Evolutionary conservation across 2,888 invertebrate genomes (phyloP).

Genomic region (Heliothis peltigera): DNA sequence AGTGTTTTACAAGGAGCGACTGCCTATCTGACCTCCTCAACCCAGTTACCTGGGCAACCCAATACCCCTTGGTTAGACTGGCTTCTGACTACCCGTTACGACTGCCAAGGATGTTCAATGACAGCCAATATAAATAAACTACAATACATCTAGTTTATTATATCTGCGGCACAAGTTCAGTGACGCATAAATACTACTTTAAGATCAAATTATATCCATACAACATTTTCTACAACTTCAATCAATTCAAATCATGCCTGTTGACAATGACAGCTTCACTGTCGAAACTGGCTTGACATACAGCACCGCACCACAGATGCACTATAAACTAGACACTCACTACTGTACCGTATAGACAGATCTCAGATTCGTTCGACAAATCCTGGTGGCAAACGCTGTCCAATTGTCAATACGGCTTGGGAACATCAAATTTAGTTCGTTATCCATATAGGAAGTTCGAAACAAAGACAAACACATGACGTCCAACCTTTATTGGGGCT

Average conservation of each 20-base stretch:
- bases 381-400: neutral
- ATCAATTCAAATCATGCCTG: neutral
- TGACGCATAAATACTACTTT: neutral
- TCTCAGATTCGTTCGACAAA: slow-evolving; percentile 15
- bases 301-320: no score
- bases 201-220: neutral
- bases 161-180: no score
- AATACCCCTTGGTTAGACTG: no score
- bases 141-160: no score
- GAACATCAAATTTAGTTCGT: slow-evolving; percentile 18
- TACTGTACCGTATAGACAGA: neutral
- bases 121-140: no score
- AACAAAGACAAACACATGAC: slow-evolving; percentile 10
- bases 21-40: no score
- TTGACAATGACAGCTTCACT: slow-evolving; percentile 17
- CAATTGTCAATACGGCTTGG: neutral
- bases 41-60: no score
- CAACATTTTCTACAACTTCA: neutral
- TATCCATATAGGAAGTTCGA: neutral
- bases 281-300: slow-evolving; percentile 5
- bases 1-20: no score
- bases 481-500: neutral
- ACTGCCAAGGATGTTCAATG: no score
- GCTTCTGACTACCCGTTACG: no score
- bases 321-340: neutral